Evolutionary conservation across 2,797 vertebrate species (phyloP), one percentile per base, ranked within the genome.

Genomic region (Otus scops): DNA sequence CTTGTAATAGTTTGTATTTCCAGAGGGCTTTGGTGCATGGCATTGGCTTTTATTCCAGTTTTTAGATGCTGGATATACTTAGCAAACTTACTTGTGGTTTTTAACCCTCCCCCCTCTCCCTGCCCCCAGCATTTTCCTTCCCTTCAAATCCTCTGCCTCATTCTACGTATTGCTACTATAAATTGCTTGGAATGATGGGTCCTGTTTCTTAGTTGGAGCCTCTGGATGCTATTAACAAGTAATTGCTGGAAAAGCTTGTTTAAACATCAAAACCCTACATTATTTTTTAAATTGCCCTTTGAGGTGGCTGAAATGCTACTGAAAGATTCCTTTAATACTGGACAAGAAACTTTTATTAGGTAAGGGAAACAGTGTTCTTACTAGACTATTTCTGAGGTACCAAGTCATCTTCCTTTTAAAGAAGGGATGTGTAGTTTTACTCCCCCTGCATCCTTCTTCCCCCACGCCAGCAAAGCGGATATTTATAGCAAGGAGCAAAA

Each of bases 161-260:
- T 17, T 89, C 38, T 45, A 15, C 3, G 7, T 48, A 68, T 38
- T 80, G 59, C 77, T 91, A 38, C 56, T 92, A 50, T 85, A 91
- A 97, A 93, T 80, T 76, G 69, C 54, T 82, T 81, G 36, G 61
- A 56, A 85, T 63, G 85, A 84, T 81, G 61, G 41, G 65, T 80
- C n/a, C 26, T 69, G 54, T 73, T 88, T 88, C 83, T 86, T 77
- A 54, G 68, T 95, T 78, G 65, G 53, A 91, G 63, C 76, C 54
- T 75, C 73, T 95, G 85, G 82, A 86, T 95, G 59, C 85, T 93
- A 79, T 79, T 95, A 94, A 54, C 56, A 71, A 93, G 69, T 90
- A 95, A 90, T 90, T 87, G 83, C 47, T 95, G 63, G 59, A 78
- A 90, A 96, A 92, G 60, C 70, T 88, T 94, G 56, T 93, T 95